Percentiles rank a stretch among this genome's conserved stretches.
Evolutionary conservation across 1,140 invertebrate genomes (phyloP).

Genomic region (Zaprionus ornatus): DNA sequence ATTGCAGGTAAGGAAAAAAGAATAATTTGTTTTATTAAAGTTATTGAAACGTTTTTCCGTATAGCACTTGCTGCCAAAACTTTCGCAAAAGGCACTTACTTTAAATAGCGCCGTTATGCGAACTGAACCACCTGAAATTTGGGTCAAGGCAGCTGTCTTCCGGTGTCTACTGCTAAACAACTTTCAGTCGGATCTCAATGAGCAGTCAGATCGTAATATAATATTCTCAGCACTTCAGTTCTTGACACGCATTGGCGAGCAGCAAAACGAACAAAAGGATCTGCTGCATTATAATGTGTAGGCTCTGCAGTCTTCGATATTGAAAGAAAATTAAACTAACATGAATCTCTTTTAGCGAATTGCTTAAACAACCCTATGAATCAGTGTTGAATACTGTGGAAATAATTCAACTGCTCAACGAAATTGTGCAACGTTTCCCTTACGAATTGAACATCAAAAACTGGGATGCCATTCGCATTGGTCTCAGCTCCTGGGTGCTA

Average conservation of each 20-base stretch:
- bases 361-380: conserved; percentile 50
- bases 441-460: conserved; percentile 84
- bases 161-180: conserved; percentile 72
- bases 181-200: conserved; percentile 70
- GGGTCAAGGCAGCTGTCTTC: conserved; percentile 65
- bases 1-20: conserved; percentile 48
- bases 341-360: conserved; percentile 35
- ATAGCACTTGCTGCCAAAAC: conserved; percentile 64
- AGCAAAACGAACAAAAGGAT: conserved; percentile 56
- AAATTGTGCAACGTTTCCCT: conserved; percentile 83
- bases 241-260: conserved; percentile 56
- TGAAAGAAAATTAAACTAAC: neutral
- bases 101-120: conserved; percentile 61
- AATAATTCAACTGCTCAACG: conserved; percentile 83
- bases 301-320: neutral
- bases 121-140: conserved; percentile 57
- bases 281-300: conserved; percentile 78
- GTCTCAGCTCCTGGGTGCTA: conserved; percentile 86
- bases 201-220: conserved; percentile 66
- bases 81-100: conserved; percentile 50
- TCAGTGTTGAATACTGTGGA: conserved; percentile 78
- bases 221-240: conserved; percentile 64
- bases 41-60: neutral
- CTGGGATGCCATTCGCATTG: conserved; percentile 89
- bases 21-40: no score